phyloP scores from a whole-genome alignment of 1,140 invertebrate genomes.

The Papilio glaucus region DNA sequence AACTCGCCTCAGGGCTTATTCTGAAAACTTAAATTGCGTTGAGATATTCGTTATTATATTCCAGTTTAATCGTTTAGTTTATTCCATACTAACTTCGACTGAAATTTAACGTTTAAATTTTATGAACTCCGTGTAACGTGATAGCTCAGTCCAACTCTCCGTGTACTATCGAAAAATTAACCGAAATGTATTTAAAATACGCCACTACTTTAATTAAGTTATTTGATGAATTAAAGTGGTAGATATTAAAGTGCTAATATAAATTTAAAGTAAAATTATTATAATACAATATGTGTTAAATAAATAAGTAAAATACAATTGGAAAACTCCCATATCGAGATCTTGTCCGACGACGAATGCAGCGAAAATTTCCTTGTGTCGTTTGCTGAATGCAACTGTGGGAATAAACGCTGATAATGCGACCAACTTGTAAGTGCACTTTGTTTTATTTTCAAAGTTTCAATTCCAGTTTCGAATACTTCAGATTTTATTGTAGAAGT shows the following conservation, averaged over 20 bases:
- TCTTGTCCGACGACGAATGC: slow-evolving; percentile 41
- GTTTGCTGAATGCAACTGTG: slow-evolving; percentile 44
- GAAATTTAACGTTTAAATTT: not conserved
- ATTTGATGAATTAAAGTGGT: not conserved
- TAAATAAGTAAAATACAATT: slow-evolving; percentile 5
- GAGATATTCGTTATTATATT: slow-evolving; percentile 14
- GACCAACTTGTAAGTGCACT: slow-evolving; percentile 46
- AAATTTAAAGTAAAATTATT: not conserved
- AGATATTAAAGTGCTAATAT: not conserved
- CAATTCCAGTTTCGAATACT: slow-evolving; percentile 32
- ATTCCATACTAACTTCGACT: not conserved
- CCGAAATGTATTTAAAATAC: not conserved
- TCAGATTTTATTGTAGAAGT: slow-evolving; percentile 39
- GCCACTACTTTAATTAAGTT: too few relatives aligned
- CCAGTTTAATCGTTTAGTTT: not conserved
- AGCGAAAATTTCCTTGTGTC: slow-evolving; percentile 42
- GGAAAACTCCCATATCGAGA: not conserved
- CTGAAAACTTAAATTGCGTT: slow-evolving; percentile 16
- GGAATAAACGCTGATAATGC: slow-evolving; percentile 50
- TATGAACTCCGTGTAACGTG: not conserved
- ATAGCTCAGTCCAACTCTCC: not conserved
- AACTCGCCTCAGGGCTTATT: slow-evolving; percentile 9
- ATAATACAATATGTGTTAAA: not conserved
- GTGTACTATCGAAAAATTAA: not conserved
- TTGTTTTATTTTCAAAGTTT: slow-evolving; percentile 40